phyloP scores from a whole-genome alignment of 2,888 invertebrate genomes.

The Arctia plantaginis region DNA sequence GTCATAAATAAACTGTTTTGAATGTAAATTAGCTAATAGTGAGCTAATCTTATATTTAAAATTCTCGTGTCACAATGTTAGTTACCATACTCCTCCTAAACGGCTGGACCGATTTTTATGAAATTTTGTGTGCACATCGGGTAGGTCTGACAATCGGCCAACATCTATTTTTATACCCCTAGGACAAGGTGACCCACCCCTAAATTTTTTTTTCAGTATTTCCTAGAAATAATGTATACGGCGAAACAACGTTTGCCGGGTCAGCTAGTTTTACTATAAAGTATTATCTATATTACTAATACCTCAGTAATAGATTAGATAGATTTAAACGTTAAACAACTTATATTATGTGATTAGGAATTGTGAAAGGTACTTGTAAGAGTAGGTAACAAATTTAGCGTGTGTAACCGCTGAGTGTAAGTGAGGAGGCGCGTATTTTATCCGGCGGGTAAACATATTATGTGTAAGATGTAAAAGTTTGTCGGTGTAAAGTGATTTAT shows the following conservation, averaged over 20 bases:
- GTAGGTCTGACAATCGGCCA: too few species aligned
- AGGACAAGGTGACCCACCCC: too few species aligned
- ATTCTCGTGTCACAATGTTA: too few species aligned
- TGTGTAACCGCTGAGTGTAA: constrained; percentile 2
- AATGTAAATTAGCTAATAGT: background rate
- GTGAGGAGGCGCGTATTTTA: constrained; percentile 1
- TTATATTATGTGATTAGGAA: background rate
- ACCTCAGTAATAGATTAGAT: background rate
- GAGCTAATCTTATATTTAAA: too few species aligned
- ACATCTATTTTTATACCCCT: too few species aligned
- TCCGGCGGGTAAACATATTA: constrained; percentile 11
- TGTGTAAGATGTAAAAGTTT: constrained; percentile 3
- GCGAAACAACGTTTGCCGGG: too few species aligned
- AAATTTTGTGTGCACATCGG: too few species aligned
- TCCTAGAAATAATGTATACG: too few species aligned
- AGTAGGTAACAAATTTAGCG: background rate
- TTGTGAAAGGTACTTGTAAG: background rate
- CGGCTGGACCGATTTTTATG: too few species aligned
- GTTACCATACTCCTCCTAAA: too few species aligned
- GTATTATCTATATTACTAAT: background rate
- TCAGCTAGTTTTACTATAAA: background rate
- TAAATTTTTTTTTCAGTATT: too few species aligned
- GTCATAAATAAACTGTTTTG: background rate
- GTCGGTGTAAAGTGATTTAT: constrained; percentile 12
- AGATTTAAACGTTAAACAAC: too few species aligned